A percentile compares a stretch with the other conserved stretches of the same genome.
Conservation (phyloP, 2,888 invertebrate genomes). For the Scrobipalpa costella region DNA sequence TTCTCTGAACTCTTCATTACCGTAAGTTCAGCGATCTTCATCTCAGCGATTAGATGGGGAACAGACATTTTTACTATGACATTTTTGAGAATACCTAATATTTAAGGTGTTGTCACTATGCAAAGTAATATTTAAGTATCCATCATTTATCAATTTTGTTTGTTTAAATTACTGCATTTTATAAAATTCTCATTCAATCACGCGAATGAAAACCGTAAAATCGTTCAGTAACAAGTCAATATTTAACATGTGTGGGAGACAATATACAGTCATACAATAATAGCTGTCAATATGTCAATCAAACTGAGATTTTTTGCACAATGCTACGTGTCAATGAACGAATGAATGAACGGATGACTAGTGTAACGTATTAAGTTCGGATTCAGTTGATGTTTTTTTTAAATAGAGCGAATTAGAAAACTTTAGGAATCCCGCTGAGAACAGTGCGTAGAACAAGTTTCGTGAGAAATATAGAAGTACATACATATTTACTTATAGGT, state of each 20-base stretch:
- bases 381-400: not conserved
- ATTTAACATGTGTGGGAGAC: slow-evolving; percentile 34
- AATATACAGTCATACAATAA: slow-evolving; percentile 29
- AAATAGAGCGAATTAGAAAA: not conserved
- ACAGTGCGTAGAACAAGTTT: not conserved
- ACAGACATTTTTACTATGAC: no score
- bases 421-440: not conserved
- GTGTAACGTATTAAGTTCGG: slow-evolving; percentile 2
- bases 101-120: no score
- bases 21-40: no score
- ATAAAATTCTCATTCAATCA: not conserved
- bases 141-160: no score
- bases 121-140: no score
- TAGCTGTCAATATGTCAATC: slow-evolving; percentile 39
- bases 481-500: no score
- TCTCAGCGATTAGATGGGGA: no score
- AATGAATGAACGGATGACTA: slow-evolving; percentile 39
- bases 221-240: slow-evolving; percentile 22
- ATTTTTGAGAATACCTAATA: no score
- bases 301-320: slow-evolving; percentile 35
- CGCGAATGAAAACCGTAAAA: slow-evolving; percentile 22
- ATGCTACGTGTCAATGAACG: slow-evolving; percentile 48
- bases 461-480: slow-evolving; percentile 4
- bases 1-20: no score
- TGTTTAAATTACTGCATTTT: not conserved